Percentiles rank a stretch among this genome's conserved stretches.
Evolutionary conservation across 2,888 invertebrate species (phyloP).

Genomic region (Hemistola chrysoprasaria): DNA sequence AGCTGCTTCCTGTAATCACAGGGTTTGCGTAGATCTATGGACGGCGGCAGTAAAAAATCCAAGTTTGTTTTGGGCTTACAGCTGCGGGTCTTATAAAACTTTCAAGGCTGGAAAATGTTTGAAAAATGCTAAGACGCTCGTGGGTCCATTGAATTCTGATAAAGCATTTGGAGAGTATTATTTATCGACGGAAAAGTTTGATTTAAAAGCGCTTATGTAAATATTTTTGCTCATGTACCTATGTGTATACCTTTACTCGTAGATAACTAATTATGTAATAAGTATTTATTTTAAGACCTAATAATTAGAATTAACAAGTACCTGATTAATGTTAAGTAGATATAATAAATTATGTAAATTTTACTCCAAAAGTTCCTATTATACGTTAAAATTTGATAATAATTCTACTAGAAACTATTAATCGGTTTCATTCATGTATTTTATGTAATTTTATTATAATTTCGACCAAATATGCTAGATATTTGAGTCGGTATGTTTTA

Average conservation of each 20-base stretch:
- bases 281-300: too few relatives aligned
- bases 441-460: too few relatives aligned
- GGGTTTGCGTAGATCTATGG: slow-evolving; percentile 60
- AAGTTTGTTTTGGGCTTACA: slow-evolving; percentile 54
- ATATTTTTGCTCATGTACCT: too few relatives aligned
- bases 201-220: slow-evolving; percentile 26
- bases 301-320: too few relatives aligned
- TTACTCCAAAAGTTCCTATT: background rate
- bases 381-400: background rate
- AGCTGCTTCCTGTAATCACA: slow-evolving; percentile 68
- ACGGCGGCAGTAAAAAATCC: slow-evolving; percentile 56
- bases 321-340: too few relatives aligned
- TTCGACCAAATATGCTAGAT: too few relatives aligned
- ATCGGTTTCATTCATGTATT: too few relatives aligned
- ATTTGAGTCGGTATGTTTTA: too few relatives aligned
- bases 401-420: too few relatives aligned
- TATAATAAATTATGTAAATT: too few relatives aligned
- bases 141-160: slow-evolving; percentile 68
- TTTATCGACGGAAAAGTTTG: slow-evolving; percentile 58
- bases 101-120: slow-evolving; percentile 54
- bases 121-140: slow-evolving; percentile 43
- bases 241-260: too few relatives aligned
- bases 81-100: slow-evolving; percentile 57
- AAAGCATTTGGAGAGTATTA: slow-evolving; percentile 64
- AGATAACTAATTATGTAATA: too few relatives aligned